These are phyloP conservation scores for Gopherus evgoodei DNA, from an alignment of 2,113 vertebrate genomes.

Conservation along the genomic window DNA sequence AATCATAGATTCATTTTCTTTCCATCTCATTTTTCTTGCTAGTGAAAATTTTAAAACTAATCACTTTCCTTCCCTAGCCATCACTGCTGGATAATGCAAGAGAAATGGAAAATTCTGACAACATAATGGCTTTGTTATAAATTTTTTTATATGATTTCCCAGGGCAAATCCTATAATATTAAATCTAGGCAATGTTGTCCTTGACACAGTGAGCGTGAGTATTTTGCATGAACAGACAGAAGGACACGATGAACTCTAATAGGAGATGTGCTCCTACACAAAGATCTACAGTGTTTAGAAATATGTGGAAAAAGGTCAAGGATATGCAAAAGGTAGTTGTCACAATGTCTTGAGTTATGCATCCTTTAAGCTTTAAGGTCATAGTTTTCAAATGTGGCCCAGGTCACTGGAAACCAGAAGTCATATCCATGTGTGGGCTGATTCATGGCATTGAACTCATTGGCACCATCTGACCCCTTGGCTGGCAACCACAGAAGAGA, in stretches of 20 bases:
- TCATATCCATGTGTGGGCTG: not conserved
- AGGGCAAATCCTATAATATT: constrained; percentile 46
- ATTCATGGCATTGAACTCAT: fast-evolving
- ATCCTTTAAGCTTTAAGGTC: fast-evolving
- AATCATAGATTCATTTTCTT: constrained; percentile 73
- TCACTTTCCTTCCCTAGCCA: constrained; percentile 58
- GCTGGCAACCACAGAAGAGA: not conserved
- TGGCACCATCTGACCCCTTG: not conserved
- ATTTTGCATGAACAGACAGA: constrained; percentile 23
- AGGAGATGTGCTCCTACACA: not conserved
- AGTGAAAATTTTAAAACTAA: constrained; percentile 60
- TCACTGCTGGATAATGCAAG: constrained; percentile 23
- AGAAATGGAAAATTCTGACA: constrained; percentile 59
- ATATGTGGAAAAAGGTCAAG: not conserved
- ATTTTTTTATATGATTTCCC: constrained; percentile 53
- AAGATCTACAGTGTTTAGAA: not conserved
- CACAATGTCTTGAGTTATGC: fast-evolving
- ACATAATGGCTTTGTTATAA: constrained; percentile 57
- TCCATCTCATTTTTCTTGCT: constrained; percentile 58
- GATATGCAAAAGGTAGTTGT: not conserved
- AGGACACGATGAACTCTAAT: not conserved
- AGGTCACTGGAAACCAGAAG: not conserved
- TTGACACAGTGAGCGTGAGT: constrained; percentile 22
- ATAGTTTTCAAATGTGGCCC: not conserved
- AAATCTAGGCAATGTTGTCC: constrained; percentile 27